Base-by-base conservation (phyloP, 2,888 invertebrate genomes). In the Sarcophaga variegata region DNA sequence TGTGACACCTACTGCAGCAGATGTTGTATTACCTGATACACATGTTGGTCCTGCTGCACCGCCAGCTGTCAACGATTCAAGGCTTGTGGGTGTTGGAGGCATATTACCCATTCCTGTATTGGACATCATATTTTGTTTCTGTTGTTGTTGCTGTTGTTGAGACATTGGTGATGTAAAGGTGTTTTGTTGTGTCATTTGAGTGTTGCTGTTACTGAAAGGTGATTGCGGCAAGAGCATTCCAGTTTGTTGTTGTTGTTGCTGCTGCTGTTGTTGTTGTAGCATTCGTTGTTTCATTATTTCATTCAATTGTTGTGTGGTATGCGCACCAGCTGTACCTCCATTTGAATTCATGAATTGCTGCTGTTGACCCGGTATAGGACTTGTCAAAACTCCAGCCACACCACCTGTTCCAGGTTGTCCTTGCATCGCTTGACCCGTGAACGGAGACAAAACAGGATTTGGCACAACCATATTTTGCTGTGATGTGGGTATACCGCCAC, bases 361-460 rank as follows among this genome's bases (percentile, higher is more conserved):
- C 83, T 91, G 91, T 25, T 91, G 92, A 3, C 92, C 90, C 0
- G 92, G 91, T 78, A 91, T 91, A 3, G 93, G 92, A 79, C 93
- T 93, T 62, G 92, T 91, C 25, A 93, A 81, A 17, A 91, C 89
- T 74, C 90, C 89, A 17, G 90, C 89, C 1, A 90, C 90, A n/a
- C 89, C 90, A 10, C 89, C 88, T 11, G 89, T 89, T 8, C 89
- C 89, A 6, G 86, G 87, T 63, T 90, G 88, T 3, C 89, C 88
- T 60, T 90, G 90, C 94, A 94, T 94, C 93, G 94, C 95, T 92
- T 94, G 92, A 17, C 92, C 91, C 37, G 92, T 95, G 92, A 96
- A 97, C 22, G 97, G 97, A 62, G 97, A 97, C 90, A 97, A 94
- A 87, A 96, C 96, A 20, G 96, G 95, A 92, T 95, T 95, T 88